These are phyloP conservation scores for Mesochorus sp. DNA, from an alignment of 2,888 invertebrate genomes.

Conservation along the genomic window DNA sequence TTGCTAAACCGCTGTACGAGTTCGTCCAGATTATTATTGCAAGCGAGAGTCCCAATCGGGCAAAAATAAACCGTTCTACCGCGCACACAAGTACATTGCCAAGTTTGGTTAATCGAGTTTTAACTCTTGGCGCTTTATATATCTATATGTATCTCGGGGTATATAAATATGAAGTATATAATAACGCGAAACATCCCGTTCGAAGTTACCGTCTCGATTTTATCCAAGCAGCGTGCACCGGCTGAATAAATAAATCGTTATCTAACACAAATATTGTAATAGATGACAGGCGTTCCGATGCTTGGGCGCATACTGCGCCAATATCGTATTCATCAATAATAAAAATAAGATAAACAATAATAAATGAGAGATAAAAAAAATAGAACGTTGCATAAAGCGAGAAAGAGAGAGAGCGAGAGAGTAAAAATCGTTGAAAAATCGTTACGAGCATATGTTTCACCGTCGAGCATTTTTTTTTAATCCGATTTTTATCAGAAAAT, in stretches of 20 bases:
- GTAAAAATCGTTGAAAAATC: slow-evolving; percentile 40
- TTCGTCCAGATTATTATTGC: slow-evolving; percentile 17
- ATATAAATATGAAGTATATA: background rate
- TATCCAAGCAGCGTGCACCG: slow-evolving; percentile 24
- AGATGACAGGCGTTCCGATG: slow-evolving; percentile 25
- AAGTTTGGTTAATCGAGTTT: slow-evolving; percentile 46
- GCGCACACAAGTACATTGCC: slow-evolving; percentile 4
- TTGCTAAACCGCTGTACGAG: background rate
- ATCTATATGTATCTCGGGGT: background rate
- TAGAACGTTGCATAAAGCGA: too few species aligned
- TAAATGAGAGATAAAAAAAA: background rate
- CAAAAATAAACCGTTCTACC: slow-evolving; percentile 17
- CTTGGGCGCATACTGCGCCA: background rate
- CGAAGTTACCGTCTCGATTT: background rate
- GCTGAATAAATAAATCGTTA: slow-evolving; percentile 58
- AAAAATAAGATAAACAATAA: slow-evolving; percentile 11
- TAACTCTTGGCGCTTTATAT: background rate
- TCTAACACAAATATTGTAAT: slow-evolving; percentile 59
- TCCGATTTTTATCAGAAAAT: too few species aligned
- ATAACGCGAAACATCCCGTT: slow-evolving; percentile 5
- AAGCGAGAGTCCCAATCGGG: background rate
- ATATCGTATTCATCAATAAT: slow-evolving; percentile 1
- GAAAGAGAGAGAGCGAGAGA: too few species aligned
- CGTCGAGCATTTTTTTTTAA: too few species aligned
- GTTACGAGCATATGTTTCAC: slow-evolving; percentile 19